Evolutionary conservation across 2,888 invertebrate species (phyloP), one percentile per base, ranked within the genome.

Genomic region (Odontomyia ornata): DNA sequence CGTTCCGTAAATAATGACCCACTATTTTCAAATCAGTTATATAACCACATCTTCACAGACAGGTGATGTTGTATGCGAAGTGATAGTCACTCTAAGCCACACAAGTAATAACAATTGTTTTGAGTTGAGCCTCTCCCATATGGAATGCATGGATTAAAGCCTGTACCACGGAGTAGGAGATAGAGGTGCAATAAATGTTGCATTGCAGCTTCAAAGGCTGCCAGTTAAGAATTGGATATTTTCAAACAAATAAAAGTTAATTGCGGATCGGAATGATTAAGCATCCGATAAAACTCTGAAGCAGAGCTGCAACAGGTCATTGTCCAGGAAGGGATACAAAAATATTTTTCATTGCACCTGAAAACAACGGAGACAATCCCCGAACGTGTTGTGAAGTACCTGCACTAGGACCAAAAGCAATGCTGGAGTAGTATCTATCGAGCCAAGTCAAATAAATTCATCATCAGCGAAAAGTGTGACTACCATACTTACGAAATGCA

Each of bases 1-100:
- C 46, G 69, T 69, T 69, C 69, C 69, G 46, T 69, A 25, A 69
- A 69, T 69, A 69, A 69, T 69, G 47, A 69, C 69, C 69, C 27
- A 69, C 69, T 69, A 69, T 69, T 69, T 69, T 69, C 69, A 46
- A 21, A 69, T 69, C 46, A 69, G 25, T 69, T 69, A 69, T 69
- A 69, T 47, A 69, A 69, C 21, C 4, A 25, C 46, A 46, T 30
- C 46, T 69, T 36, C 36, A n/a, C 65, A 27, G 27, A 65, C 65
- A 65, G 27, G 25, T 65, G 65, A 65, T 7, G 65, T 62, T 52
- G 52, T 52, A 52, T 18, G 13, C 13, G 28, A 15, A 36, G 36
- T 65, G 52, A 52, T 52, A 52, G 52, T 52, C 7, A 18, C n/a
- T 2, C 52, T 2, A 52, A 15, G 52, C 4, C 18, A 4, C 13